Conservation (phyloP, 64 coral and sea anemone genomes). For the Catalaphyllia jardinei region DNA sequence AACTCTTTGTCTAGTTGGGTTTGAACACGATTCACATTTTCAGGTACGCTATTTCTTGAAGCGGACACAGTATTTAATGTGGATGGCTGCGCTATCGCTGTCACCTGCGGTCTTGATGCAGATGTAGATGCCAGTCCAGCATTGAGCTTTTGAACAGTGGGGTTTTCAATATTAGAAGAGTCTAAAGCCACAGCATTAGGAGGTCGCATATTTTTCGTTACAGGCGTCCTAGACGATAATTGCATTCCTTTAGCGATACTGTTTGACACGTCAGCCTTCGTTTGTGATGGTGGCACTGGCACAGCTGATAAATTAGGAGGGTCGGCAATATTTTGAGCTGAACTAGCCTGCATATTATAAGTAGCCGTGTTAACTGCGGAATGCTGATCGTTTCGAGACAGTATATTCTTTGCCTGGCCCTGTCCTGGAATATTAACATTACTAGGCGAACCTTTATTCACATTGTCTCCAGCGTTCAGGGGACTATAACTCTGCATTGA, state of each 20-base stretch:
- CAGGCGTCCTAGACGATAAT: neutral
- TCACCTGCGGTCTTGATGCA: neutral
- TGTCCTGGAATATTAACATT: neutral
- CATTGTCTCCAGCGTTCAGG: neutral
- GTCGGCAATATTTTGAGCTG: neutral
- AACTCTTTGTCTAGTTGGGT: neutral
- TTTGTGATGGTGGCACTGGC: neutral
- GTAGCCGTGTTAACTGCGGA: neutral
- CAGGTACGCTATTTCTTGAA: neutral
- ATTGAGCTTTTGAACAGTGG: conserved; percentile 24
- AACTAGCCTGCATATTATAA: neutral
- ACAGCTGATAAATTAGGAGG: neutral
- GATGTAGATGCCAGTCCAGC: neutral
- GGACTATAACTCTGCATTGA: neutral
- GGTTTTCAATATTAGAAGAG: neutral
- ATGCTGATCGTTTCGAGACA: neutral
- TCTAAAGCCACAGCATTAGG: neutral
- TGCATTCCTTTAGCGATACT: neutral
- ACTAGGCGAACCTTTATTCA: neutral
- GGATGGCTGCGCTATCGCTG: neutral
- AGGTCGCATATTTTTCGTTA: neutral
- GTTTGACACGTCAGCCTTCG: neutral
- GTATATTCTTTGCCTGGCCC: neutral
- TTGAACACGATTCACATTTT: neutral
- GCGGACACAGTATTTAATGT: neutral